phyloP scores from a whole-genome alignment of 2,113 vertebrate genomes.

The Cololabis saira region DNA sequence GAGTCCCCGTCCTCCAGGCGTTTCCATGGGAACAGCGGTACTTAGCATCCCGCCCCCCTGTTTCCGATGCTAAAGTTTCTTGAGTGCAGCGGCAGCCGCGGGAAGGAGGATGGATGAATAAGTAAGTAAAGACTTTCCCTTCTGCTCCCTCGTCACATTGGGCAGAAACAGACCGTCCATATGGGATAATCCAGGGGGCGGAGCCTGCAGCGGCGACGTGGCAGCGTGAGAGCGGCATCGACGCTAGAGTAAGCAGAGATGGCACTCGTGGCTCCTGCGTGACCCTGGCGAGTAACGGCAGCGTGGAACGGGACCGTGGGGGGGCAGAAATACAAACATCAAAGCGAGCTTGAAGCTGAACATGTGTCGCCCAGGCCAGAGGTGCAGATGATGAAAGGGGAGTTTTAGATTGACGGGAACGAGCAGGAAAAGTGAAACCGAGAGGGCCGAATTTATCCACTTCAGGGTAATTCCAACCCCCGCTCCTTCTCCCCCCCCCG shows the following conservation, averaged over 20 bases:
- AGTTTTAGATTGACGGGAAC: neutral
- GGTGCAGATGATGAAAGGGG: neutral
- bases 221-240: conserved; percentile 2
- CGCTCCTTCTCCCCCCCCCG: neutral
- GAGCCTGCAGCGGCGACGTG: conserved; percentile 11
- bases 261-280: neutral
- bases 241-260: conserved; percentile 12
- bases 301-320: conserved; percentile 10
- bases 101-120: conserved; percentile 65
- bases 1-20: conserved; percentile 14
- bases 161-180: conserved; percentile 43
- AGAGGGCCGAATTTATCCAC: conserved; percentile 21
- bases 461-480: conserved; percentile 5
- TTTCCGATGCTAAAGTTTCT: conserved; percentile 54
- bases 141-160: conserved; percentile 41
- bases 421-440: conserved; percentile 47
- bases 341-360: too few species aligned
- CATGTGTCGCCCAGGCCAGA: conserved; percentile 1
- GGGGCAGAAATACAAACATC: neutral
- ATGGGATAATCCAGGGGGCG: conserved; percentile 55
- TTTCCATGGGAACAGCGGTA: conserved; percentile 53
- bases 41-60: conserved; percentile 44
- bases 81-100: conserved; percentile 43
- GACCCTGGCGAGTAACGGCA: too few species aligned
- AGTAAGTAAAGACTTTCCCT: conserved; percentile 70